A percentile compares a stretch with the other conserved stretches of the same genome.
phyloP scores from a whole-genome alignment of 2,113 vertebrate species.

The Hypocryptadius cinnamomeus region DNA sequence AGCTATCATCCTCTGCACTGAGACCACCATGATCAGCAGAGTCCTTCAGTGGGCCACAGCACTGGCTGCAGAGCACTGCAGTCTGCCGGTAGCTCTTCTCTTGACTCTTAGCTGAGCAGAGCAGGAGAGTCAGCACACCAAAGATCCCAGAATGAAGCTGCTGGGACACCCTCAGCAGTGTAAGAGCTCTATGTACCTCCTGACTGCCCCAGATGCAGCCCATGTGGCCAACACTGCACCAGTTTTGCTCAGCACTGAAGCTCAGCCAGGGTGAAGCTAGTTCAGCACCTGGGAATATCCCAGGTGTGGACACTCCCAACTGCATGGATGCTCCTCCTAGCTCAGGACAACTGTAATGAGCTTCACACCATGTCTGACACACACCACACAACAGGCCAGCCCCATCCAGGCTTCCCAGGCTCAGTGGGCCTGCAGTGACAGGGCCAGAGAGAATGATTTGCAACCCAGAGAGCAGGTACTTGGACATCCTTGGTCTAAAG shows the following conservation, averaged over 20 bases:
- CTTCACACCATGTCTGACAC: neutral
- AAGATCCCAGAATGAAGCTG: neutral
- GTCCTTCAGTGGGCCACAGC: neutral
- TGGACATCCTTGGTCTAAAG: neutral
- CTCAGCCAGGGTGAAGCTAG: neutral
- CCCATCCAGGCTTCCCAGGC: neutral
- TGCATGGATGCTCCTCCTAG: neutral
- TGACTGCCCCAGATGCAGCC: neutral
- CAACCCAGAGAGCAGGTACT: neutral
- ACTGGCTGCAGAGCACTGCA: neutral
- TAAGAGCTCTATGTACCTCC: neutral
- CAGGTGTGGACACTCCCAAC: neutral
- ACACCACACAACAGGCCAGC: neutral
- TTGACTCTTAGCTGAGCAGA: neutral
- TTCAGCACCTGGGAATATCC: rapidly evolving
- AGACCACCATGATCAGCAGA: neutral
- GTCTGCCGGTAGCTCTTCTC: neutral
- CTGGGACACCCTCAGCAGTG: neutral
- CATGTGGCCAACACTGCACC: neutral
- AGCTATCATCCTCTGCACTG: neutral
- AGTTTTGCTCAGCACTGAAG: neutral
- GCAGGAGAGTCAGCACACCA: neutral
- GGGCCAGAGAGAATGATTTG: neutral
- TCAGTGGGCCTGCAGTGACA: neutral
- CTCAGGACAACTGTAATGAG: neutral